Conservation (phyloP, 2,797 vertebrate genomes). For the Hydrolagus colliei region DNA sequence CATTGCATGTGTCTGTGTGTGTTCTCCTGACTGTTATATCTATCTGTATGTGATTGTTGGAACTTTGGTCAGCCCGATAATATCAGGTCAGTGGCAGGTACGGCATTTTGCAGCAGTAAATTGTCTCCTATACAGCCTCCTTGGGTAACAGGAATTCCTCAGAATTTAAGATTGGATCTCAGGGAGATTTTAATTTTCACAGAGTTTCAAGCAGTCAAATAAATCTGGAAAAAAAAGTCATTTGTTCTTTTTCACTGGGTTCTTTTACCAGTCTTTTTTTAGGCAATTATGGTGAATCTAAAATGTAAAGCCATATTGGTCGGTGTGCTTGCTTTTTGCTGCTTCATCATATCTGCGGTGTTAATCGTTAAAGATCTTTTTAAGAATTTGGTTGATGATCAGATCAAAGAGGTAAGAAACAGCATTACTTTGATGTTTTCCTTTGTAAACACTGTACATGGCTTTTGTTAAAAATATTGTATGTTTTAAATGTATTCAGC, state of each 20-base stretch:
- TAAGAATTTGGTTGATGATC: conserved; percentile 8
- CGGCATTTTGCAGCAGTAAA: not conserved
- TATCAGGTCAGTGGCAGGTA: too few relatives aligned
- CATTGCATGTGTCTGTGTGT: not conserved
- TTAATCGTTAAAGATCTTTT: not conserved
- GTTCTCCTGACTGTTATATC: not conserved
- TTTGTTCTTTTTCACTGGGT: not conserved
- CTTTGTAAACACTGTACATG: not conserved
- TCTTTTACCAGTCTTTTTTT: not conserved
- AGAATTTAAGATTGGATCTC: not conserved
- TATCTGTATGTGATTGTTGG: not conserved
- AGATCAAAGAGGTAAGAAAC: conserved; percentile 25
- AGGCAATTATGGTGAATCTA: not conserved
- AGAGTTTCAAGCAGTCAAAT: not conserved
- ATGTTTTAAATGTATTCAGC: too few relatives aligned
- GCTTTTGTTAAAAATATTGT: not conserved
- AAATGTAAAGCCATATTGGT: not conserved
- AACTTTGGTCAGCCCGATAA: not conserved
- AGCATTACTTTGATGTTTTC: not conserved
- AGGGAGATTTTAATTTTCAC: not conserved
- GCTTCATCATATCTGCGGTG: not conserved
- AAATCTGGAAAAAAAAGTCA: not conserved
- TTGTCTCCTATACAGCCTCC: not conserved
- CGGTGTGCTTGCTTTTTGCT: not conserved
- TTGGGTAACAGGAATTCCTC: not conserved